Percentiles rank a stretch among this genome's conserved stretches.
phyloP scores from a whole-genome alignment of 2,888 invertebrate species.

The Heliconius aoede region DNA sequence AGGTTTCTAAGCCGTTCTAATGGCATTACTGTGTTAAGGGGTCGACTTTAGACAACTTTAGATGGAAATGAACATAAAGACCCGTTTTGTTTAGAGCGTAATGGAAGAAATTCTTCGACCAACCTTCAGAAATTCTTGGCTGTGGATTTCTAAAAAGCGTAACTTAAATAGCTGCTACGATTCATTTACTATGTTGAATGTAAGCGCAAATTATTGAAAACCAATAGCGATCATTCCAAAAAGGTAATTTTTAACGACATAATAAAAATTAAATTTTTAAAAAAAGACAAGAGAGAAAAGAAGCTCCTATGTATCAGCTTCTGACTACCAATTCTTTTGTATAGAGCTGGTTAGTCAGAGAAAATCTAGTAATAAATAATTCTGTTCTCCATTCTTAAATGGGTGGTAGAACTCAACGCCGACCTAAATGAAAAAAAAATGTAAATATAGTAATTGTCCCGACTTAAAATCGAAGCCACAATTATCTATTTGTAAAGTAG shows the following conservation, averaged over 20 bases:
- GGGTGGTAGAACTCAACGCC: too few species aligned
- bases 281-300: neutral
- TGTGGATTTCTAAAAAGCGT: neutral
- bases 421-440: too few species aligned
- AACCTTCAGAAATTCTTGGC: slow-evolving; percentile 12
- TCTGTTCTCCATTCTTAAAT: too few species aligned
- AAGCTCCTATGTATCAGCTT: too few species aligned
- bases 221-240: neutral
- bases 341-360: too few species aligned
- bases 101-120: slow-evolving; percentile 11
- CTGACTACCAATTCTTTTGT: too few species aligned
- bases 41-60: slow-evolving; percentile 31
- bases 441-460: too few species aligned
- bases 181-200: neutral
- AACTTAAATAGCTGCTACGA: neutral
- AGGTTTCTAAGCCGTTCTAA: slow-evolving; percentile 47
- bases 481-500: neutral
- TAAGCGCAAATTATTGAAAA: neutral
- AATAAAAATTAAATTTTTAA: too few species aligned
- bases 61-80: slow-evolving; percentile 28
- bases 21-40: slow-evolving; percentile 45
- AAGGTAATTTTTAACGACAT: neutral
- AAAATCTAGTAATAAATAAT: too few species aligned
- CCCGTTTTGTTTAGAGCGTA: slow-evolving; percentile 23
- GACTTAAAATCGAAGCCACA: neutral